phyloP scores from a whole-genome alignment of 2,888 invertebrate genomes.

The Lingula anatina region DNA sequence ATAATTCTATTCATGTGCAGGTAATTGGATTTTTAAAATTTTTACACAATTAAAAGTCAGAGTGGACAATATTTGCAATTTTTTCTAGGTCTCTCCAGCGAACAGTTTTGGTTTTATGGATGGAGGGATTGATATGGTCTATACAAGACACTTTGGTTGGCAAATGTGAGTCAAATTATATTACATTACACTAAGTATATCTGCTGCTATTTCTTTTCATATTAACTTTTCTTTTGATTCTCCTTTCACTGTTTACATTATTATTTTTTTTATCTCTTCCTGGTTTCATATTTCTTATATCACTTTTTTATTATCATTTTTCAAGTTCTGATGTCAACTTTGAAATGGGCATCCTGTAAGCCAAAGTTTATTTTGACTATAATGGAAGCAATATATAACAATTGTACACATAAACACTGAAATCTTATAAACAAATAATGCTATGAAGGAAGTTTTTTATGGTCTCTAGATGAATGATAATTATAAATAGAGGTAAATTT shows the following conservation, averaged over 20 bases:
- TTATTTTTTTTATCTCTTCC: not conserved
- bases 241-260: not conserved
- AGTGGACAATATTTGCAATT: too few species aligned
- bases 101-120: slow-evolving; percentile 47
- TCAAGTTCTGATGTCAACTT: too few species aligned
- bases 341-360: too few species aligned
- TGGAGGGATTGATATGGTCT: slow-evolving; percentile 39
- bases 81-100: slow-evolving; percentile 38
- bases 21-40: not conserved
- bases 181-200: not conserved
- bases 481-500: too few species aligned
- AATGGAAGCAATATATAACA: too few species aligned
- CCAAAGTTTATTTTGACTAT: too few species aligned
- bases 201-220: not conserved
- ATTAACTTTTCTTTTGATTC: not conserved
- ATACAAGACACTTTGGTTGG: slow-evolving; percentile 36
- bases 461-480: too few species aligned
- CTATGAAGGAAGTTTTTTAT: too few species aligned
- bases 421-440: too few species aligned
- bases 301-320: not conserved
- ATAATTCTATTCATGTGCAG: not conserved
- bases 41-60: too few species aligned
- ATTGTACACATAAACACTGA: too few species aligned
- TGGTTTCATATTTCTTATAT: not conserved
- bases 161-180: slow-evolving; percentile 25